A percentile compares a stretch with the other conserved stretches of the same genome.
These are phyloP conservation scores for Escarpia spicata DNA, from an alignment of 2,888 invertebrate species.

Conservation along the genomic window DNA sequence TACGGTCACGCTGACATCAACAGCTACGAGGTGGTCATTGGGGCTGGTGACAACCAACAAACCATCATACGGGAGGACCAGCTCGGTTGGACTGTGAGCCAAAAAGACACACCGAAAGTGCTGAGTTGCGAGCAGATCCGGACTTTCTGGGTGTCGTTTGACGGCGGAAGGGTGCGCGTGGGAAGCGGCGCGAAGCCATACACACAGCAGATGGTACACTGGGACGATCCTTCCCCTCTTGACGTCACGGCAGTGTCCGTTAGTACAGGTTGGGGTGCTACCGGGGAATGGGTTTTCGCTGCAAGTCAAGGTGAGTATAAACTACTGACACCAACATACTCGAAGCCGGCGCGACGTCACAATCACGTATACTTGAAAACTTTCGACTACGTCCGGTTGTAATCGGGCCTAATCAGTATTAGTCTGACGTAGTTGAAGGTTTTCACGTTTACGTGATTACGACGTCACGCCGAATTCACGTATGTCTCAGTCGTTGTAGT, in stretches of 20 bases:
- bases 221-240: slow-evolving; percentile 24
- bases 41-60: neutral
- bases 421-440: too few relatives aligned
- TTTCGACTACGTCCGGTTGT: too few relatives aligned
- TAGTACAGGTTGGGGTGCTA: slow-evolving; percentile 16
- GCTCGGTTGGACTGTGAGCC: neutral
- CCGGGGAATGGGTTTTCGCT: slow-evolving; percentile 23
- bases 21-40: slow-evolving; percentile 20
- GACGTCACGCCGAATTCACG: too few relatives aligned
- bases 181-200: slow-evolving; percentile 27
- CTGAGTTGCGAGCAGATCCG: slow-evolving; percentile 26
- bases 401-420: too few relatives aligned
- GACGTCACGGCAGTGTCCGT: slow-evolving; percentile 21
- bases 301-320: slow-evolving; percentile 7
- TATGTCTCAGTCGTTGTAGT: too few relatives aligned
- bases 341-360: too few relatives aligned
- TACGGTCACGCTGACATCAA: neutral
- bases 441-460: too few relatives aligned
- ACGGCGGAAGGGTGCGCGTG: slow-evolving; percentile 25
- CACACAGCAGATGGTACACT: slow-evolving; percentile 22
- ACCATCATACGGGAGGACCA: neutral
- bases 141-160: slow-evolving; percentile 30
- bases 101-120: slow-evolving; percentile 22
- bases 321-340: neutral
- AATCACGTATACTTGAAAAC: too few relatives aligned